phyloP scores from a whole-genome alignment of 2,888 invertebrate genomes.

The Tromatobia lineatoria region DNA sequence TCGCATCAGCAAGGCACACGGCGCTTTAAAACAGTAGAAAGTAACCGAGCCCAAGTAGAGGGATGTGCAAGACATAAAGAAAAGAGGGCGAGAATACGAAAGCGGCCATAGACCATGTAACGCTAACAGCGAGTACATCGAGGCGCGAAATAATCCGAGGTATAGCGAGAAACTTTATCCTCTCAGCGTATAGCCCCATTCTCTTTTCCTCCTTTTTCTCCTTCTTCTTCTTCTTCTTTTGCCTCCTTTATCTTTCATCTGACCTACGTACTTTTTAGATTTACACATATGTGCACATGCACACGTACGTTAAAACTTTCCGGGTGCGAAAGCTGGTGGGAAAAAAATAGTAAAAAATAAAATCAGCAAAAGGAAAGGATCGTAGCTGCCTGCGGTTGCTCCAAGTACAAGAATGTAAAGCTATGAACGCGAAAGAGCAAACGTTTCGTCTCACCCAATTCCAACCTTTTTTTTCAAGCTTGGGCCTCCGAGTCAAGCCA shows the following conservation, averaged over 20 bases:
- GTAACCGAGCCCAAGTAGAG: constrained; percentile 57
- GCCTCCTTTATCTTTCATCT: constrained; percentile 37
- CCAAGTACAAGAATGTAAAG: constrained; percentile 62
- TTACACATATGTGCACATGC: neutral
- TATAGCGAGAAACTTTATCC: constrained; percentile 72
- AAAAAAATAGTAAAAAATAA: neutral
- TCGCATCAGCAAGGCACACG: neutral
- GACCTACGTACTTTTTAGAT: constrained; percentile 4
- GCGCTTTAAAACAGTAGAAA: constrained; percentile 67
- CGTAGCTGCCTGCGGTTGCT: constrained; percentile 19
- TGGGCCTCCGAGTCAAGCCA: constrained; percentile 16
- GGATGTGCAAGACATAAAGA: constrained; percentile 70
- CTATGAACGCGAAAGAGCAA: constrained; percentile 24
- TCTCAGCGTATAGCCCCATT: constrained; percentile 34
- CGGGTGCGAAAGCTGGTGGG: constrained; percentile 16
- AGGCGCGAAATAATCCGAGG: constrained; percentile 71
- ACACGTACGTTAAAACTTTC: neutral
- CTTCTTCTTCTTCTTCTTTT: constrained; percentile 29
- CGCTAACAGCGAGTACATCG: constrained; percentile 46
- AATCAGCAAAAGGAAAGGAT: constrained; percentile 12
- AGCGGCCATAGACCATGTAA: constrained; percentile 29
- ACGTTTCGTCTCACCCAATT: constrained; percentile 51
- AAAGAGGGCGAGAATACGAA: constrained; percentile 66
- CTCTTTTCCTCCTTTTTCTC: constrained; percentile 47
- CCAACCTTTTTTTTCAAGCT: constrained; percentile 54